phyloP scores from a whole-genome alignment of 2,888 invertebrate species.

The Spicauda simplicius region DNA sequence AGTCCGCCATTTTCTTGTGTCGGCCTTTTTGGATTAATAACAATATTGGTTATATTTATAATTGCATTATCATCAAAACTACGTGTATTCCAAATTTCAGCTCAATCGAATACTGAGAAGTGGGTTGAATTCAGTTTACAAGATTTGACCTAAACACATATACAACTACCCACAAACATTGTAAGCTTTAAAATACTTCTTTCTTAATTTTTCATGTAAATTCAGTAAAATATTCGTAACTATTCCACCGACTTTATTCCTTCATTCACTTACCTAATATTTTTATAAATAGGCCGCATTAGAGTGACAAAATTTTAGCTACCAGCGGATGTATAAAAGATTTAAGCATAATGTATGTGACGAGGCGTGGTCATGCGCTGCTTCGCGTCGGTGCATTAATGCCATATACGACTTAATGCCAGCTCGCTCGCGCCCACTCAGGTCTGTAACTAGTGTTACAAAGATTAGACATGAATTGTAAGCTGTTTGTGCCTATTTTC shows the following conservation, averaged over 20 bases:
- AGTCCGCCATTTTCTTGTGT: too few relatives aligned
- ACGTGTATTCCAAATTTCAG: too few relatives aligned
- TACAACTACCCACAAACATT: neutral
- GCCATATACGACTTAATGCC: conserved; percentile 72
- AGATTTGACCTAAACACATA: too few relatives aligned
- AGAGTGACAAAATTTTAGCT: conserved; percentile 10
- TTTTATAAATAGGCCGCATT: conserved; percentile 54
- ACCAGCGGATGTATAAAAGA: conserved; percentile 42
- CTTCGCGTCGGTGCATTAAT: conserved; percentile 77
- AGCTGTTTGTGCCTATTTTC: neutral
- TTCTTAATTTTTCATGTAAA: too few relatives aligned
- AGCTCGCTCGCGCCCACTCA: conserved; percentile 65
- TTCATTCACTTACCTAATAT: conserved; percentile 38
- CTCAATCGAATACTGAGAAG: too few relatives aligned
- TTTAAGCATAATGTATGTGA: conserved; percentile 43
- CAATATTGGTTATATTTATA: too few relatives aligned
- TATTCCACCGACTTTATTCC: neutral
- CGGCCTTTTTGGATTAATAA: too few relatives aligned
- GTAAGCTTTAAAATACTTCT: too few relatives aligned
- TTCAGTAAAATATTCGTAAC: neutral
- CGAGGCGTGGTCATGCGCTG: conserved; percentile 58
- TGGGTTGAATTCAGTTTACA: too few relatives aligned
- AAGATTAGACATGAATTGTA: neutral
- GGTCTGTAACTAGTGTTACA: conserved; percentile 22
- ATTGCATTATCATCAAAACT: too few relatives aligned